phyloP scores from a whole-genome alignment of 35 echinoderm and acorn worm species.

The Chiridota heheva region DNA sequence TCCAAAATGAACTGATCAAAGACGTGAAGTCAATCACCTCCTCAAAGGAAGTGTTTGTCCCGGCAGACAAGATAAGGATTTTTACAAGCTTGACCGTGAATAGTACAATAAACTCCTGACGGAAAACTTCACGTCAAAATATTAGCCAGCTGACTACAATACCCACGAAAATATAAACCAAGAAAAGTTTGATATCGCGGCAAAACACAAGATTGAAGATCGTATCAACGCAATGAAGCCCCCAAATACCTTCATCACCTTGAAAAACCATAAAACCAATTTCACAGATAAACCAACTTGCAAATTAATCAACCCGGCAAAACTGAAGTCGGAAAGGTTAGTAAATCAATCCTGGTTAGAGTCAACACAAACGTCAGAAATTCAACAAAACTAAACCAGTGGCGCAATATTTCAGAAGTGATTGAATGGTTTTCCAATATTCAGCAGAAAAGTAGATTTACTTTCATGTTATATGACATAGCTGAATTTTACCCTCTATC shows the following conservation, averaged over 20 bases:
- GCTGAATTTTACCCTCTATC: slow-evolving; percentile 42
- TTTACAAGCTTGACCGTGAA: not conserved
- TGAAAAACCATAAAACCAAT: slow-evolving; percentile 59
- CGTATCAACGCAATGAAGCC: slow-evolving; percentile 49
- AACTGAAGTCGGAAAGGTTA: slow-evolving; percentile 34
- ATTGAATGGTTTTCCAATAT: slow-evolving; percentile 26
- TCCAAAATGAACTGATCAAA: too few species aligned
- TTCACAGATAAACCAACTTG: slow-evolving; percentile 40
- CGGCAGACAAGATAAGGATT: not conserved
- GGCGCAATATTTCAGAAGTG: slow-evolving; percentile 4
- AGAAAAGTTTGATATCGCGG: slow-evolving; percentile 41
- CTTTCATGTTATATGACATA: slow-evolving; percentile 33
- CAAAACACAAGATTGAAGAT: slow-evolving; percentile 19
- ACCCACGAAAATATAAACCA: slow-evolving; percentile 33
- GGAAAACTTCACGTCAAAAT: not conserved
- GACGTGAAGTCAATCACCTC: too few species aligned
- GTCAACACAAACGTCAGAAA: not conserved
- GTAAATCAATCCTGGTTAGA: slow-evolving; percentile 35
- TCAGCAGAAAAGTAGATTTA: slow-evolving; percentile 1
- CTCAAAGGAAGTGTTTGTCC: too few species aligned
- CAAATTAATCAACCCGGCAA: slow-evolving; percentile 45
- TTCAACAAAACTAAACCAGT: slow-evolving; percentile 30
- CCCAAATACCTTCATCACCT: slow-evolving; percentile 30
- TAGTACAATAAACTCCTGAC: not conserved
- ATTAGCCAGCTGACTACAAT: not conserved